These are phyloP conservation scores for Andrena camellia DNA, from an alignment of 2,888 invertebrate genomes.

Conservation along the genomic window DNA sequence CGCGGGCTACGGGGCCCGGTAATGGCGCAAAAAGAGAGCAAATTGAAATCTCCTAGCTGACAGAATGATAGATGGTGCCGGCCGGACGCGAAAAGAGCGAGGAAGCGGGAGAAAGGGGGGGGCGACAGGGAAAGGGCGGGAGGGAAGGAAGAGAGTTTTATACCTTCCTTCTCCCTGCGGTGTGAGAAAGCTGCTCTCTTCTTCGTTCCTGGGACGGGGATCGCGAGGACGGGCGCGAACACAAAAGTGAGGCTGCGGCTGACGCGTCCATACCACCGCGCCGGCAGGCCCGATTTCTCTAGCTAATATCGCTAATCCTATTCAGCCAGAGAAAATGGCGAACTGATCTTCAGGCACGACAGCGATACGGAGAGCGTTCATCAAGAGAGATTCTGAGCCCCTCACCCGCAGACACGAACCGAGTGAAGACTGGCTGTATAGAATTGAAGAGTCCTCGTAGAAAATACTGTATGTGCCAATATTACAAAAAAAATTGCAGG, in stretches of 20 bases:
- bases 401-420: neutral
- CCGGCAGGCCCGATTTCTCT: conserved; percentile 62
- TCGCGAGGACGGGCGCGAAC: conserved; percentile 52
- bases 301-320: conserved; percentile 64
- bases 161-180: conserved; percentile 47
- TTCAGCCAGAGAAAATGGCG: conserved; percentile 58
- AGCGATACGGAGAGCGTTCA: conserved; percentile 34
- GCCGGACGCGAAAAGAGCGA: conserved; percentile 66
- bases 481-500: too few relatives aligned
- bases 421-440: too few relatives aligned
- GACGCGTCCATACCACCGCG: conserved; percentile 42
- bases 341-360: conserved; percentile 51
- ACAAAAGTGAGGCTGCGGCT: conserved; percentile 58
- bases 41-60: conserved; percentile 84
- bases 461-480: too few relatives aligned
- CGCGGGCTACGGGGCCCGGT: conserved; percentile 76
- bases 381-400: conserved; percentile 9
- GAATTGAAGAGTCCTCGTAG: conserved; percentile 13
- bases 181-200: conserved; percentile 66
- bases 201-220: conserved; percentile 47
- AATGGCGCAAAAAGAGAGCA: conserved; percentile 84
- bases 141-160: conserved; percentile 24
- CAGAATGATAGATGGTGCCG: conserved; percentile 82
- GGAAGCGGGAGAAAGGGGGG: conserved; percentile 26
- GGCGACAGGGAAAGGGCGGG: neutral